A percentile compares a stretch with the other conserved stretches of the same genome.
phyloP scores from a whole-genome alignment of 2,797 vertebrate genomes.

The Pseudotriccus pelzelni region DNA sequence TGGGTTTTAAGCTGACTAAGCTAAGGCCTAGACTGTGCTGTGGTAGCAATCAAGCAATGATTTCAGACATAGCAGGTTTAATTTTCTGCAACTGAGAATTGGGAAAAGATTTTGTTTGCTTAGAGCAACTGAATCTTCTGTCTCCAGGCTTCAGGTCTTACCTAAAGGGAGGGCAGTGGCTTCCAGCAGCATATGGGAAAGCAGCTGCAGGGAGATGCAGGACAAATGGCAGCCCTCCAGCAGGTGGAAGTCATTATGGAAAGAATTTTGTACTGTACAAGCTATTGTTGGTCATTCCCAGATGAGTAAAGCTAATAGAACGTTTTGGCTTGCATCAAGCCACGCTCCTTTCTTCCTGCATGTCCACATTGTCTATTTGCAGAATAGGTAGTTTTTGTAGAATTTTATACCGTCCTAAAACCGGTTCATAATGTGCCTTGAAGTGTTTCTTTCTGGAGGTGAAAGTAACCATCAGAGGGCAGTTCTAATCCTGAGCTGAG shows the following conservation, averaged over 20 bases:
- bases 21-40: neutral
- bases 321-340: neutral
- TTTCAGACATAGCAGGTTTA: neutral
- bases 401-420: neutral
- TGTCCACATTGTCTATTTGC: neutral
- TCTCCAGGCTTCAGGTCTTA: neutral
- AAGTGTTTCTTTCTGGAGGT: neutral
- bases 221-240: neutral
- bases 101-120: neutral
- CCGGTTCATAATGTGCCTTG: neutral
- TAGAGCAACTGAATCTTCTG: neutral
- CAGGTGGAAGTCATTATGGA: constrained; percentile 42
- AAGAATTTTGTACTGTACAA: constrained; percentile 6
- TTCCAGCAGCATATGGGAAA: constrained; percentile 32
- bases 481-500: neutral
- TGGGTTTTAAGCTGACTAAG: neutral
- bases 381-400: neutral
- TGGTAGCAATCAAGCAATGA: neutral
- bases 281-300: neutral
- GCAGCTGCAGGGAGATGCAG: neutral
- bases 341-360: neutral
- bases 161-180: neutral
- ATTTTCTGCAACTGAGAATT: neutral
- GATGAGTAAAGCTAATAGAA: constrained; percentile 27
- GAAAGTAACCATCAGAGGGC: neutral